Evolutionary conservation across 1,140 invertebrate species (phyloP), one percentile per base, ranked within the genome.

Genomic region (Tachypleus tridentatus): DNA sequence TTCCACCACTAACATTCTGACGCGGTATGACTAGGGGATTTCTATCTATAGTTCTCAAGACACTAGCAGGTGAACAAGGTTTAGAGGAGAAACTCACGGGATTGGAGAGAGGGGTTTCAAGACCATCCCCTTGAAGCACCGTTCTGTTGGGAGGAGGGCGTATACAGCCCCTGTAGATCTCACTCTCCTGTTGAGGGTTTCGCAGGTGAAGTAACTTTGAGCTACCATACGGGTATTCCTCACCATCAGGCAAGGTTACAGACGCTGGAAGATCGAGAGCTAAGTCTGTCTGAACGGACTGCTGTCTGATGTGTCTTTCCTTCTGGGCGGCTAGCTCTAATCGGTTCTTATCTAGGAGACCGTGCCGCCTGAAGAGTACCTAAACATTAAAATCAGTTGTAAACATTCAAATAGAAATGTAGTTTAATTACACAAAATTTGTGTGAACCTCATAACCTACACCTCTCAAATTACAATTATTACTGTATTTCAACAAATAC

Each of bases 91-190:
- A 73, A 5, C 74, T 78, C 67, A 79, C 79, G 65, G 80, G 84
- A 74, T 78, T 80, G 58, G 82, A 84, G 67, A 83, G 77, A 71
- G 85, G 85, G 7, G 83, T 82, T 51, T 84, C 84, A 60, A 83
- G 83, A 67, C 82, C 82, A 70, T 85, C 83, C 65, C 83, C 82
- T 69, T 86, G 83, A 71, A 82, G 82, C 50, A 86, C 82, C 53
- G 85, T 87, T 71, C 83, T 81, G 71, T 87, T 87, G 11, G 86
- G 86, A 49, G 86, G 85, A 63, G 85, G 82, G 68, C 84, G 79
- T 68, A 87, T 83, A 70, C 84, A 85, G 73, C 84, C 83, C 72
- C 84, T 82, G 74, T 85, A 84, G 62, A 85, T 84, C 74, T 86
- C 83, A 70, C 82, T 82, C 75, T 85, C 81, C 81, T 84, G 74